Conservation (phyloP, 1,140 invertebrate genomes). For the Hydropsyche tenuis region DNA sequence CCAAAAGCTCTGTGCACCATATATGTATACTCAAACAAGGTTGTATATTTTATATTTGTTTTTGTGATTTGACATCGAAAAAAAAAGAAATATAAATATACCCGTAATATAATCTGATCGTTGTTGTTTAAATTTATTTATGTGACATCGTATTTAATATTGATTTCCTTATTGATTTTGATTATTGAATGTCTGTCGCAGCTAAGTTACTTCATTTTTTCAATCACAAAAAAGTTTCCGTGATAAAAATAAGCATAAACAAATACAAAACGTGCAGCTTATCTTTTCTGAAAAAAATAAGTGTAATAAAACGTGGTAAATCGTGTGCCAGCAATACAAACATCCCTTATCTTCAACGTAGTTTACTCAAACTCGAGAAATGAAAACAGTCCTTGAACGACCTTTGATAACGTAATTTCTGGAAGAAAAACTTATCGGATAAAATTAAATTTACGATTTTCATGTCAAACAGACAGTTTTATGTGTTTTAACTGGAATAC, state of each 20-base stretch:
- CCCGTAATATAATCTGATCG: no score
- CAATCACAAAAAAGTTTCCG: neutral
- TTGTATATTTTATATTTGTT: no score
- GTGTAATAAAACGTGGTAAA: conserved; percentile 19
- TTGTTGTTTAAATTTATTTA: no score
- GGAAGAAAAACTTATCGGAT: conserved; percentile 17
- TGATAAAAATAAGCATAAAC: no score
- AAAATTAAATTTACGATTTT: conserved; percentile 37
- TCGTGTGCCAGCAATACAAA: conserved; percentile 10
- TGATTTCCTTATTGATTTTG: no score
- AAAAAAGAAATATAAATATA: no score
- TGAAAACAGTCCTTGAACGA: conserved; percentile 45
- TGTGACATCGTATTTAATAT: no score
- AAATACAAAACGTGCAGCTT: neutral
- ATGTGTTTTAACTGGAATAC: conserved; percentile 21
- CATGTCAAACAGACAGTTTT: conserved; percentile 26
- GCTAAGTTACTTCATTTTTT: neutral
- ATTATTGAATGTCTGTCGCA: no score
- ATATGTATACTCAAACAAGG: no score
- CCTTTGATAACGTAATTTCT: conserved; percentile 42
- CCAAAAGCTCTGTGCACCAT: neutral
- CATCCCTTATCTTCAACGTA: neutral
- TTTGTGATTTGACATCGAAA: neutral
- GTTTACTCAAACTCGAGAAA: neutral
- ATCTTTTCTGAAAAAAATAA: neutral